A percentile compares a stretch with the other conserved stretches of the same genome.
Conservation (phyloP, 2,888 invertebrate species). For the Pyrrhia umbra region DNA sequence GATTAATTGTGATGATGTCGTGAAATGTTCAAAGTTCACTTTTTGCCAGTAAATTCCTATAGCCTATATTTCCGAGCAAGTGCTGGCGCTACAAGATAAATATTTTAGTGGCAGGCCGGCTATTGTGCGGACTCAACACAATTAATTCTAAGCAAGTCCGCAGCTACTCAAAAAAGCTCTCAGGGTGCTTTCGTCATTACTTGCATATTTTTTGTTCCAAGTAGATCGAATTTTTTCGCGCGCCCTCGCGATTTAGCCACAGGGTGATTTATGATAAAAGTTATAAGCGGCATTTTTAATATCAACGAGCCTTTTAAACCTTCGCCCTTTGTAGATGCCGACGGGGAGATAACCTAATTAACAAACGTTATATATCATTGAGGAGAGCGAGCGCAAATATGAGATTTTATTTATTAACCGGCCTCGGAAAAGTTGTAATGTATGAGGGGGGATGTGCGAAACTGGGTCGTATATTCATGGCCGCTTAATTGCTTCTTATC, state of each 20-base stretch:
- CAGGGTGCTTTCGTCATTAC: constrained; percentile 87
- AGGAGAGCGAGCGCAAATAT: constrained; percentile 81
- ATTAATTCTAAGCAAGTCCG: constrained; percentile 86
- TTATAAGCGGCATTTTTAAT: constrained; percentile 88
- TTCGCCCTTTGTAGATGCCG: constrained; percentile 87
- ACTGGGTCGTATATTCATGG: constrained; percentile 60
- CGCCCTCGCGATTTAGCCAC: constrained; percentile 83
- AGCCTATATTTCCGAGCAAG: constrained; percentile 29
- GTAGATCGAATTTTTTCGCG: constrained; percentile 85
- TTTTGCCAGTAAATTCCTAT: neutral
- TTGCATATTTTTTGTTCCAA: constrained; percentile 88
- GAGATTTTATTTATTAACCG: constrained; percentile 81
- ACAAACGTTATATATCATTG: constrained; percentile 87
- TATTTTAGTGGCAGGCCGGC: constrained; percentile 44
- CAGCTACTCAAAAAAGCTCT: constrained; percentile 87
- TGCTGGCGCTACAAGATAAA: constrained; percentile 44
- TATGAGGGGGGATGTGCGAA: constrained; percentile 62
- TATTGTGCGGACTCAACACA: constrained; percentile 68
- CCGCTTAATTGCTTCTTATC: constrained; percentile 80
- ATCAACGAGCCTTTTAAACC: constrained; percentile 87
- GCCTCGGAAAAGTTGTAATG: constrained; percentile 69
- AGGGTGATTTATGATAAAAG: constrained; percentile 89
- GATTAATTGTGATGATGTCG: neutral
- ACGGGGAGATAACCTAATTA: constrained; percentile 88
- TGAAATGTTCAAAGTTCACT: neutral